Conservation (phyloP, 1,140 invertebrate species). For the Calycopis cecrops region DNA sequence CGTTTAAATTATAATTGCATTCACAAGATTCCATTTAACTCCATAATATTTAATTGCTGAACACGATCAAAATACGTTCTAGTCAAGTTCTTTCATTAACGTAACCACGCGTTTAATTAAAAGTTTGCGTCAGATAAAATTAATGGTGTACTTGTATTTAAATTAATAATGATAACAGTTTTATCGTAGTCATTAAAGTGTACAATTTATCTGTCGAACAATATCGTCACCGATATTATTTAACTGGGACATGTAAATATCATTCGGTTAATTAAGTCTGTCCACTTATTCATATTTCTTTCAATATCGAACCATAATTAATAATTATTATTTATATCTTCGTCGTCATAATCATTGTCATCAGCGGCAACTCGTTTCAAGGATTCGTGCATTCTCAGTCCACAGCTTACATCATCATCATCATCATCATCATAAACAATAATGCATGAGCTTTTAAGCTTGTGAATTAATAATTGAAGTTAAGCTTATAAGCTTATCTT, state of each 20-base stretch:
- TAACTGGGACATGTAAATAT: slow-evolving; percentile 6
- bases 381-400: no score
- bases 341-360: no score
- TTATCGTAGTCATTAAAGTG: slow-evolving; percentile 21
- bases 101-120: slow-evolving; percentile 28
- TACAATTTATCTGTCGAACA: slow-evolving; percentile 21
- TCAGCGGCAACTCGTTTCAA: no score
- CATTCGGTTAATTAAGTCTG: not conserved
- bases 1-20: no score
- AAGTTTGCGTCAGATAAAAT: slow-evolving; percentile 23
- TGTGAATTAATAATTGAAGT: no score
- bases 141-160: slow-evolving; percentile 27
- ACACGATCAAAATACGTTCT: slow-evolving; percentile 6
- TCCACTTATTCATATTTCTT: no score
- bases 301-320: no score
- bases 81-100: slow-evolving; percentile 10
- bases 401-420: no score
- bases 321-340: no score
- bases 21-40: slow-evolving; percentile 1
- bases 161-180: slow-evolving; percentile 27
- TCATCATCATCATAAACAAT: no score
- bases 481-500: no score
- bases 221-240: slow-evolving; percentile 19
- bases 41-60: slow-evolving; percentile 5
- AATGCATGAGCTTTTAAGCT: no score